phyloP scores from a whole-genome alignment of 2,113 vertebrate species.

The Ploceus nigricollis region DNA sequence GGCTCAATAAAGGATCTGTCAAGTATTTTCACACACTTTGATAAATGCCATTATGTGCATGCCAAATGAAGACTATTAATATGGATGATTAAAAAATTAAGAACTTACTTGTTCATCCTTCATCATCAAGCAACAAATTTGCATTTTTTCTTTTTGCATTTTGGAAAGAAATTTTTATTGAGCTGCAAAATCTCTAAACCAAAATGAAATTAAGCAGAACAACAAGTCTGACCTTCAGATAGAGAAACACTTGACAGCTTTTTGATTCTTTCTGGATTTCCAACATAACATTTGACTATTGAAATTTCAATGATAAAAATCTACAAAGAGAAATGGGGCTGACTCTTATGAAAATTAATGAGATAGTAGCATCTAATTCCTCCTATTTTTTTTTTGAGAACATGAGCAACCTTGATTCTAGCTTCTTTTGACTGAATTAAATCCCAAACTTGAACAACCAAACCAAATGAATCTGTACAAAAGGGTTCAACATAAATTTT shows the following conservation, averaged over 20 bases:
- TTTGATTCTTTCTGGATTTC: neutral
- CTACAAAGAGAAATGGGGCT: neutral
- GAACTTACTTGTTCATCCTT: constrained; percentile 12
- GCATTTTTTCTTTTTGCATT: constrained; percentile 17
- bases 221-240: neutral
- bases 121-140: constrained; percentile 15
- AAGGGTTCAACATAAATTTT: neutral
- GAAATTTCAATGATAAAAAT: neutral
- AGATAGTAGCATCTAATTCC: neutral
- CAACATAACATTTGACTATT: neutral
- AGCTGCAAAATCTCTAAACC: neutral
- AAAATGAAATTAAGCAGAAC: neutral
- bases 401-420: constrained; percentile 19
- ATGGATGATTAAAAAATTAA: constrained; percentile 55
- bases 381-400: neutral
- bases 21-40: constrained; percentile 32
- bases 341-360: neutral
- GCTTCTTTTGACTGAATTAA: neutral
- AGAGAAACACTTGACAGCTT: neutral
- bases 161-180: neutral
- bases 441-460: neutral
- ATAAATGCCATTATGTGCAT: constrained; percentile 37
- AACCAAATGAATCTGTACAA: constrained; percentile 10
- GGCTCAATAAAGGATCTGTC: constrained; percentile 20
- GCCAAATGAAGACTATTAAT: constrained; percentile 38